Conservation (phyloP, 2,888 invertebrate species). For the Platynereis dumerilii region DNA sequence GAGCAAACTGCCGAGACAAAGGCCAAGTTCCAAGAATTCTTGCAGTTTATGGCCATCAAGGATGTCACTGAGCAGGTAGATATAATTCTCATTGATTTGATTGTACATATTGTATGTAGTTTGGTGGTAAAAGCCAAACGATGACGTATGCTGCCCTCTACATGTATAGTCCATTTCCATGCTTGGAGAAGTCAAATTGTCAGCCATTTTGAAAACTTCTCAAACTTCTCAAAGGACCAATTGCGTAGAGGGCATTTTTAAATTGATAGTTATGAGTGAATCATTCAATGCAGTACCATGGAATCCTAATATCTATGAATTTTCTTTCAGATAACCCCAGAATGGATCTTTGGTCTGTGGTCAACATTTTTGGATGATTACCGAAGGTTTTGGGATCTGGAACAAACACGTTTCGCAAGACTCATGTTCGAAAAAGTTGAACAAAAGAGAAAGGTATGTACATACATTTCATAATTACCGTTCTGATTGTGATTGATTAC, state of each 20-base stretch:
- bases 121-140: no score
- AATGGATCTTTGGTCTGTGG: conserved; percentile 52
- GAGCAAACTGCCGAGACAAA: conserved; percentile 47
- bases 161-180: no score
- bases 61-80: conserved; percentile 19
- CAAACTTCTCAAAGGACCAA: no score
- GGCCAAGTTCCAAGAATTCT: conserved; percentile 41
- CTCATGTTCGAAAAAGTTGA: conserved; percentile 53
- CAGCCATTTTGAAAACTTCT: no score
- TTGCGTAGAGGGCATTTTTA: no score
- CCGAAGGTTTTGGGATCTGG: conserved; percentile 56
- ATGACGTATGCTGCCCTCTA: no score
- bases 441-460: conserved; percentile 43
- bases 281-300: no score
- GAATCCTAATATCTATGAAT: no score
- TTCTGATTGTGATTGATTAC: neutral
- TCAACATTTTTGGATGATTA: conserved; percentile 57
- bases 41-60: conserved; percentile 21
- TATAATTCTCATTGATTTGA: no score
- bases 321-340: conserved; percentile 36
- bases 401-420: conserved; percentile 52
- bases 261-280: no score
- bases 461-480: neutral
- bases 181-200: no score
- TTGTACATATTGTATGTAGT: no score